A percentile compares a stretch with the other conserved stretches of the same genome.
phyloP scores from a whole-genome alignment of 2,888 invertebrate species.

The Mythimna impura region DNA sequence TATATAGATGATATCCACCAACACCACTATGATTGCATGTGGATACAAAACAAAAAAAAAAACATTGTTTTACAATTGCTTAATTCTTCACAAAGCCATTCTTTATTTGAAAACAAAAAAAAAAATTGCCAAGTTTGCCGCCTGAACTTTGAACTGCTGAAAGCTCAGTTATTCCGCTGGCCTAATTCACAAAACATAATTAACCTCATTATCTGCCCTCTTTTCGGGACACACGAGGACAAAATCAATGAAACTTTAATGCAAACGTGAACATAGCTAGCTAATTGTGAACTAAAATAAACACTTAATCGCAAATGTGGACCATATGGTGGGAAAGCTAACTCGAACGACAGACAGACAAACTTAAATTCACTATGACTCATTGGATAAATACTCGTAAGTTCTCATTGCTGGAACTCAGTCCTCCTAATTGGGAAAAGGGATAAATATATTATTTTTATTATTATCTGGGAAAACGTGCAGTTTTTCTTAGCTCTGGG shows the following conservation, averaged over 20 bases:
- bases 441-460: no score
- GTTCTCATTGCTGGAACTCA: no score
- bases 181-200: conserved; percentile 14
- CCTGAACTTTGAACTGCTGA: not conserved
- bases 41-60: not conserved
- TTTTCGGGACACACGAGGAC: not conserved
- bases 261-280: conserved; percentile 11
- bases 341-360: conserved; percentile 48
- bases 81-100: not conserved
- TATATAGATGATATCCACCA: no score
- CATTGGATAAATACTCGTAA: conserved; percentile 27
- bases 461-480: no score
- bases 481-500: no score
- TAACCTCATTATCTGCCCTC: conserved; percentile 14
- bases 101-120: not conserved
- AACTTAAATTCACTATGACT: conserved; percentile 49
- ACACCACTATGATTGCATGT: not conserved
- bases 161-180: not conserved
- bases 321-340: conserved; percentile 64
- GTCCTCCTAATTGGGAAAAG: no score
- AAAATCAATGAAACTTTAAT: conserved; percentile 34
- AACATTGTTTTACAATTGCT: no score
- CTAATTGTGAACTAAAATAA: conserved; percentile 64
- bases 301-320: conserved; percentile 60
- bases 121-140: not conserved